phyloP scores from a whole-genome alignment of 2,113 vertebrate genomes.

The Ivindomyrus marchei region DNA sequence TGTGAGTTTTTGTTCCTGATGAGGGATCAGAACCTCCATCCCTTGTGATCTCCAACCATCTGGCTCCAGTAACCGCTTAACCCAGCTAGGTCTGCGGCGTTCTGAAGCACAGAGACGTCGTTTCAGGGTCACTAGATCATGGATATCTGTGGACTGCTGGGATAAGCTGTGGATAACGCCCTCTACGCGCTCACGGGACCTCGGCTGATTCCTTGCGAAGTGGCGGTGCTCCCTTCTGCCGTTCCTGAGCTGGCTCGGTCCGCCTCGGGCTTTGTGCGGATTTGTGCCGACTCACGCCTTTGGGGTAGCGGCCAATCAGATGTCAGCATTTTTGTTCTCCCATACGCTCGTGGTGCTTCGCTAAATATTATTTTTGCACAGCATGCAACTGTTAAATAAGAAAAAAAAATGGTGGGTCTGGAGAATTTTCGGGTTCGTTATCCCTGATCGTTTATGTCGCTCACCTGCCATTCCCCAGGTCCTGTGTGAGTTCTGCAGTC shows the following conservation, averaged over 20 bases:
- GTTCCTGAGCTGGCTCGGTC: background rate
- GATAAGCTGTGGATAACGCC: background rate
- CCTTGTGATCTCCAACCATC: background rate
- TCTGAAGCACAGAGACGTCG: background rate
- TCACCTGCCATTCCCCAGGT: background rate
- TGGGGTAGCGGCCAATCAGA: background rate
- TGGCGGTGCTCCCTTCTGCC: background rate
- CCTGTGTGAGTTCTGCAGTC: background rate
- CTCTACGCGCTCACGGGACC: background rate
- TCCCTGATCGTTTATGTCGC: background rate
- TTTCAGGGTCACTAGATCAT: background rate
- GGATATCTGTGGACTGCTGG: background rate
- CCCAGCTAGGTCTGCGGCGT: background rate
- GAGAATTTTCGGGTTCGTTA: background rate
- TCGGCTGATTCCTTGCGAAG: background rate
- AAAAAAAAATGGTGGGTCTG: background rate
- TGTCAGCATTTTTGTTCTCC: background rate
- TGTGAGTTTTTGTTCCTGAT: background rate
- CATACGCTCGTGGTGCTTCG: background rate
- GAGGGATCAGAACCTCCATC: background rate
- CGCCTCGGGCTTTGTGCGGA: background rate
- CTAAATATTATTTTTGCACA: slow-evolving; percentile 2
- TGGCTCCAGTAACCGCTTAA: background rate
- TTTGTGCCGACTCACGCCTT: background rate
- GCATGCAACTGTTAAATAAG: background rate